Conservation (phyloP, 2,888 invertebrate genomes). For the Nemotelus nigrinus region DNA sequence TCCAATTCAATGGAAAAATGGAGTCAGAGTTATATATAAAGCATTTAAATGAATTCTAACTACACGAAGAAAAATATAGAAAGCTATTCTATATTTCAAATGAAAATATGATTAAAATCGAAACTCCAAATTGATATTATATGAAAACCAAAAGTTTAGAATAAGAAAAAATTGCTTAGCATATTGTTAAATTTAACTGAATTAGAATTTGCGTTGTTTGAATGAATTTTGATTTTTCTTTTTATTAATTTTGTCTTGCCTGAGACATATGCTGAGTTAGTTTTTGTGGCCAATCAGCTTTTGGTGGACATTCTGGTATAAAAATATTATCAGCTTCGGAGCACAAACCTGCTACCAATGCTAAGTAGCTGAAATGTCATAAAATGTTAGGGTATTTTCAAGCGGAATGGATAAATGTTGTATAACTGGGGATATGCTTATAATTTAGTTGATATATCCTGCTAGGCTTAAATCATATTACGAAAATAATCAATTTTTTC, state of each 20-base stretch:
- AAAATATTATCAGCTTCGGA: slow-evolving; percentile 89
- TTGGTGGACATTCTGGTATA: slow-evolving; percentile 89
- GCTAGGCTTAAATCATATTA: too few relatives aligned
- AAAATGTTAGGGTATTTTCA: slow-evolving; percentile 28
- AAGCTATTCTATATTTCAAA: not conserved
- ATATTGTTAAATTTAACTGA: too few relatives aligned
- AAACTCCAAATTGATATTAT: not conserved
- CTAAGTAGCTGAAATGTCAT: slow-evolving; percentile 76
- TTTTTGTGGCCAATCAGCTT: slow-evolving; percentile 77
- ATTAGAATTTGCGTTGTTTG: too few relatives aligned
- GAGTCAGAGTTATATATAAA: not conserved
- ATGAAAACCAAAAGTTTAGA: not conserved
- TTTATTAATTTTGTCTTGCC: slow-evolving; percentile 65
- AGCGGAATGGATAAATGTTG: slow-evolving; percentile 1
- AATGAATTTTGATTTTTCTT: slow-evolving; percentile 12
- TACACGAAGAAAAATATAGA: slow-evolving; percentile 11
- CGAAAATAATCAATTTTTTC: too few relatives aligned
- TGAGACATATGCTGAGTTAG: slow-evolving; percentile 79
- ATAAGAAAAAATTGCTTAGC: too few relatives aligned
- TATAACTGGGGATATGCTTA: not conserved
- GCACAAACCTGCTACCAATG: slow-evolving; percentile 83
- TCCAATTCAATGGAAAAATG: slow-evolving; percentile 10
- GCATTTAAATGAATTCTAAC: slow-evolving; percentile 8
- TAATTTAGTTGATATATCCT: too few relatives aligned
- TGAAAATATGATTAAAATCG: not conserved